Evolutionary conservation across 2,888 invertebrate species (phyloP).

Genomic region (Trissolcus brochymenae): DNA sequence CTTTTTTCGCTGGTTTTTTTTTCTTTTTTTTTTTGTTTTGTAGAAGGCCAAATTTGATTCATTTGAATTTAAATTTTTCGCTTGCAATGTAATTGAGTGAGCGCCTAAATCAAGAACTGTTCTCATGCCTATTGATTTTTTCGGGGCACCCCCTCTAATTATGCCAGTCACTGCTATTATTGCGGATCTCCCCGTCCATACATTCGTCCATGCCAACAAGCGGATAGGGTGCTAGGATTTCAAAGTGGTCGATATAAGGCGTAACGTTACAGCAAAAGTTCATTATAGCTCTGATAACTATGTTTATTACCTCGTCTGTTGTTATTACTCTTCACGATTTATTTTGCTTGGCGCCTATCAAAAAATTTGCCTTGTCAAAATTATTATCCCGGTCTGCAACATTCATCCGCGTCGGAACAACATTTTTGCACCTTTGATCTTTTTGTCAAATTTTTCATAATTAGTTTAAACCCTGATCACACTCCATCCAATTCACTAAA

Average conservation of each 20-base stretch:
- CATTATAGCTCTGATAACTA: constrained; percentile 68
- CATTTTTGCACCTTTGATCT: too few species aligned
- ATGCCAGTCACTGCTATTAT: constrained; percentile 60
- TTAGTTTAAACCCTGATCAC: too few species aligned
- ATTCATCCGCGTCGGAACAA: too few species aligned
- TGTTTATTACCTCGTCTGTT: constrained; percentile 32
- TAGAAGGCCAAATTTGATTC: too few species aligned
- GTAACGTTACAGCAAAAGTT: constrained; percentile 61
- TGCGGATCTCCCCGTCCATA: constrained; percentile 58
- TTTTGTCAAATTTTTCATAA: too few species aligned
- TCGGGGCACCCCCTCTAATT: constrained; percentile 59
- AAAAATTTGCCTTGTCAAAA: too few species aligned
- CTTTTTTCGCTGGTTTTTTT: constrained; percentile 2
- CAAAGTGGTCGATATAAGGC: constrained; percentile 61
- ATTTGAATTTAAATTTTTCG: constrained; percentile 39
- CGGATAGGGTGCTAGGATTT: constrained; percentile 59
- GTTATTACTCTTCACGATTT: neutral
- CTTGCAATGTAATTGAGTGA: constrained; percentile 53
- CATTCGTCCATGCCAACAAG: constrained; percentile 57
- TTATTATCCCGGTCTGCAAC: too few species aligned
- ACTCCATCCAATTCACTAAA: too few species aligned
- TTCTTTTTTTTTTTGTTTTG: neutral
- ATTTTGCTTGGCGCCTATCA: too few species aligned
- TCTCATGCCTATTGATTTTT: constrained; percentile 61
- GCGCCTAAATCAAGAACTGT: constrained; percentile 57